Percentiles rank a stretch among this genome's conserved stretches.
These are phyloP conservation scores for Cettia cetti DNA, from an alignment of 2,113 vertebrate species.

Conservation along the genomic window DNA sequence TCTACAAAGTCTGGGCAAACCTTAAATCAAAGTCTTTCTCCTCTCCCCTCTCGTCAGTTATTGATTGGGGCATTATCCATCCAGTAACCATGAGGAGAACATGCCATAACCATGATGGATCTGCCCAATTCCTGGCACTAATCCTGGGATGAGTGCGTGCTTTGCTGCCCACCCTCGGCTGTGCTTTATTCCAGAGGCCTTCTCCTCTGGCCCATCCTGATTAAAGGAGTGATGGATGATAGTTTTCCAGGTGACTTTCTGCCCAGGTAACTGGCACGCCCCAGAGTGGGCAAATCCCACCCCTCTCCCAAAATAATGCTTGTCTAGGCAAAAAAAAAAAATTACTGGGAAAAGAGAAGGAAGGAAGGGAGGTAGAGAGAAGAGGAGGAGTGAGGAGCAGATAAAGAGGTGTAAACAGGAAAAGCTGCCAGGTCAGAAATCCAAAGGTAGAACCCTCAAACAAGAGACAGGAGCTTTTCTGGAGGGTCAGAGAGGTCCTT, in stretches of 20 bases:
- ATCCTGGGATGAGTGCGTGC: background rate
- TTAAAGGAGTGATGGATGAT: background rate
- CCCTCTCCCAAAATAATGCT: background rate
- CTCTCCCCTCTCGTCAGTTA: conserved; percentile 13
- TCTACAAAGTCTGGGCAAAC: conserved; percentile 38
- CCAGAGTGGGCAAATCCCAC: background rate
- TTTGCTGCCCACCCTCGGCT: conserved; percentile 33
- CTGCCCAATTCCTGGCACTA: background rate
- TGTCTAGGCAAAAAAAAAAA: background rate
- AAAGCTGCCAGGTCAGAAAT: background rate
- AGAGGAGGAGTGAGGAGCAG: background rate
- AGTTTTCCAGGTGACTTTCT: background rate
- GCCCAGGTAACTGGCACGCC: background rate
- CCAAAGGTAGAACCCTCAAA: background rate
- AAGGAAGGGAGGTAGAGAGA: background rate
- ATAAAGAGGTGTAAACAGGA: background rate
- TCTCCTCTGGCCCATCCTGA: background rate
- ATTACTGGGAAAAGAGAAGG: background rate
- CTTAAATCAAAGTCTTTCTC: conserved; percentile 48
- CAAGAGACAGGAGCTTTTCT: background rate
- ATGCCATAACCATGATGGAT: conserved; percentile 39
- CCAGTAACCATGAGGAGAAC: conserved; percentile 16
- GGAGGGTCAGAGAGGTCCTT: background rate
- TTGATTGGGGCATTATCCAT: conserved; percentile 55
- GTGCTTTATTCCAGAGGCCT: background rate